Evolutionary conservation across 2,113 vertebrate species (phyloP), one percentile per base, ranked within the genome.

Genomic region (Alosa alosa): DNA sequence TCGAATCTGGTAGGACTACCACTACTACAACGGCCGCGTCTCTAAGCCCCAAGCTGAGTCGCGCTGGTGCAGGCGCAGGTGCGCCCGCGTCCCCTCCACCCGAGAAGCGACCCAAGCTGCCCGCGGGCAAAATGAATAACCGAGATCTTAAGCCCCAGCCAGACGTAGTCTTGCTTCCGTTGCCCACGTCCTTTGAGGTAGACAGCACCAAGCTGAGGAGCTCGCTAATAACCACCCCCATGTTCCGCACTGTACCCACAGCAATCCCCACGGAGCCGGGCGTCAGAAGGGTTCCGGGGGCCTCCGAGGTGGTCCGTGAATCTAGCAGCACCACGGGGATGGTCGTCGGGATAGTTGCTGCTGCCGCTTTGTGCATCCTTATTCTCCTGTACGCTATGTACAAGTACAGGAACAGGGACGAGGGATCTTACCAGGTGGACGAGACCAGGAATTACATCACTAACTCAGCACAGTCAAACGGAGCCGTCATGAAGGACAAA

Each of bases 201-300:
- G 97, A 98, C 97, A 97, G 96, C 96, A 97, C 96, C 96, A 96
- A 98, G 96, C 97, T 95, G 96, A 98, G 97, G 98, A 97, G 95
- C 96, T 96, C 97, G 93, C 96, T 99, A 99, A 98, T 99, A 96
- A 99, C 97, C 97, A 98, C 97, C 97, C 97, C 97, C 97, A 97
- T 99, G 98, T 99, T 98, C 97, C 98, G 94, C 99, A 97, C 99
- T 99, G 97, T 99, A 97, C 98, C 98, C 98, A 99, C 98, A 99
- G 98, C 98, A 97, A 98, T 98, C 95, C 98, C 98, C 96, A 99
- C 98, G 92, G 97, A 99, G 96, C 97, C 98, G 6, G 98, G 97
- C 96, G 96, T 98, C 96, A 97, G 97, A 97, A 96, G 97, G 95
- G 96, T 97, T 93, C 98, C 98, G 94, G 98, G 98, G 96, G 96